phyloP scores from a whole-genome alignment of 2,797 vertebrate genomes.

The Corythornis leucogaster region DNA sequence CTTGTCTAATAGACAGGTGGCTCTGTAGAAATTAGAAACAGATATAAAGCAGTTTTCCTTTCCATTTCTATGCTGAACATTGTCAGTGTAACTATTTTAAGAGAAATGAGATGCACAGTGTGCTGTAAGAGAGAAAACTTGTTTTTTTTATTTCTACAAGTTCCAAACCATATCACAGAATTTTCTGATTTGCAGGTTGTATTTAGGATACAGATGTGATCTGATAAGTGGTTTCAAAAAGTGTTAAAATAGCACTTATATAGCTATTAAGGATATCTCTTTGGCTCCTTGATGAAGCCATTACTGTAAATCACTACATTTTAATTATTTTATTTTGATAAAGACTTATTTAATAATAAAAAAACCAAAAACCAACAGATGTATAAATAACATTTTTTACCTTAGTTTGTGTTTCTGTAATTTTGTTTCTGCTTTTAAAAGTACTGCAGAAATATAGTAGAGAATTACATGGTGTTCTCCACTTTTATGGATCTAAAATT shows the following conservation, averaged over 20 bases:
- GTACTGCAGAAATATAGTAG: background rate
- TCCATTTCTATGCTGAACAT: background rate
- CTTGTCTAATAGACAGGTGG: slow-evolving; percentile 14
- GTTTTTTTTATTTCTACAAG: background rate
- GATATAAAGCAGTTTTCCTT: background rate
- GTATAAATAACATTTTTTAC: background rate
- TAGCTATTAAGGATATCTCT: background rate
- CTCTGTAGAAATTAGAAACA: background rate
- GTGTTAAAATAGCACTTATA: background rate
- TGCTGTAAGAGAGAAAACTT: background rate
- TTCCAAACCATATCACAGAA: background rate
- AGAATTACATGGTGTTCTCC: background rate
- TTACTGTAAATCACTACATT: background rate
- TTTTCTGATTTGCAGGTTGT: background rate
- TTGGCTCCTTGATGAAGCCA: background rate
- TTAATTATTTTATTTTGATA: background rate
- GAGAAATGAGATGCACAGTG: background rate
- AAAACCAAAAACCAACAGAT: fast-evolving
- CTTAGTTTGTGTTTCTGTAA: background rate
- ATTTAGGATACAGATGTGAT: background rate
- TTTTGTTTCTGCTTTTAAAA: background rate
- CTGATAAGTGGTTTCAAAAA: background rate
- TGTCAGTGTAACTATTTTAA: background rate
- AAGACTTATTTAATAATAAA: background rate
- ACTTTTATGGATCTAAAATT: background rate